Percentiles rank a stretch among this genome's conserved stretches.
Evolutionary conservation across 2,888 invertebrate genomes (phyloP).

Genomic region (Neocrepidodera transversa): DNA sequence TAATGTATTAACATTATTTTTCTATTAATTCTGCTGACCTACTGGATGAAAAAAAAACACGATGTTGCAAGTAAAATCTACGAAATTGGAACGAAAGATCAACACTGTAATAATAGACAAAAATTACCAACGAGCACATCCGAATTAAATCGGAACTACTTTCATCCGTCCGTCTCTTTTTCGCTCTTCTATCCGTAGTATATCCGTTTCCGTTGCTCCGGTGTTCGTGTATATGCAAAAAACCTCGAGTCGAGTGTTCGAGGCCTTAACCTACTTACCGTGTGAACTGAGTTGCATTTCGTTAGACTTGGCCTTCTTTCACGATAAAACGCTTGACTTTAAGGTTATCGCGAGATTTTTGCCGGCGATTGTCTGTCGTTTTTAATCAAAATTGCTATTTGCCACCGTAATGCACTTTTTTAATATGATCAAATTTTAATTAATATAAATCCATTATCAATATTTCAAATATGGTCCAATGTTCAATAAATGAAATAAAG

Average conservation of each 20-base stretch:
- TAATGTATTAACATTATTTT: slow-evolving; percentile 1
- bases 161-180: slow-evolving; percentile 45
- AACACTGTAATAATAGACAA: slow-evolving; percentile 47
- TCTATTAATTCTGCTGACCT: slow-evolving; percentile 15
- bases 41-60: slow-evolving; percentile 23
- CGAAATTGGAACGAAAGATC: slow-evolving; percentile 47
- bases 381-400: neutral
- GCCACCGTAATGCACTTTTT: neutral
- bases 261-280: slow-evolving; percentile 60
- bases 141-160: slow-evolving; percentile 40
- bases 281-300: slow-evolving; percentile 58
- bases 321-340: slow-evolving; percentile 42
- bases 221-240: slow-evolving; percentile 53
- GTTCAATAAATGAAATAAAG: too few species aligned
- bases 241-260: slow-evolving; percentile 50
- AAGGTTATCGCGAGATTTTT: slow-evolving; percentile 41
- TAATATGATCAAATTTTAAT: too few species aligned
- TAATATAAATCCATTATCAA: too few species aligned
- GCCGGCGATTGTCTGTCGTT: slow-evolving; percentile 18
- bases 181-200: slow-evolving; percentile 37
- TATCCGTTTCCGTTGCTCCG: slow-evolving; percentile 44
- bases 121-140: slow-evolving; percentile 47
- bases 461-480: too few species aligned
- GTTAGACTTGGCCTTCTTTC: slow-evolving; percentile 59
- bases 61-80: slow-evolving; percentile 20